Evolutionary conservation across 2,797 vertebrate species (phyloP), one percentile per base, ranked within the genome.

Genomic region (Macropodus opercularis): DNA sequence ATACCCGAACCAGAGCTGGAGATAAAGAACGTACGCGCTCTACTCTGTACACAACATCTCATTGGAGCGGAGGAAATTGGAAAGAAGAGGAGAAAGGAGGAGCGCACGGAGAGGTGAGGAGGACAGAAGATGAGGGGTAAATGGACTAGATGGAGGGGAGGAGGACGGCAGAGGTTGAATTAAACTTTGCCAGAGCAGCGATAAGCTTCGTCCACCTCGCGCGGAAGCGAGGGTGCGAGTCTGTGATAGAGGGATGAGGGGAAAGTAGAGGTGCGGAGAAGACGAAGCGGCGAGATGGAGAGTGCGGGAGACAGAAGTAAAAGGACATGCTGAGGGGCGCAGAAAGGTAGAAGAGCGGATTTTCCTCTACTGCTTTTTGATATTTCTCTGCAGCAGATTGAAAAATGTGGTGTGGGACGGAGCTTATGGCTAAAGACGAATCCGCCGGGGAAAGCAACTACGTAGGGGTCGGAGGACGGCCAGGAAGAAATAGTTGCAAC

Each of bases 11-110:
- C 80, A 83, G 53, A 82, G 77, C 72, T n/a, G 46, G 68, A 10
- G 85, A 90, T 90, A 89, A 90, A 86, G 77, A 87, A 85, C 58
- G 81, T 76, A 80, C 83, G 80, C 83, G 79, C 81, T 71, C 82
- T 63, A 57, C 72, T 77, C 78, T 43, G 75, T 77, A 81, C 81
- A 85, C 87, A 88, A 87, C 87, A 87, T 83, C 89, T 89, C 87
- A 89, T 90, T 87, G 84, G 71, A 88, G 86, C 70, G 65, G 73
- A 81, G 84, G 86, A 89, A 89, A 90, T 90, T 90, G 89, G 87
- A 90, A 87, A 75, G 79, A 84, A 71, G 77, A 76, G 51, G 72
- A 84, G 72, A 88, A 80, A 84, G 75, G 68, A 75, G 65, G 50
- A 67, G 54, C 72, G 71, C 14, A 9, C 29, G 18, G 65, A 73